Conservation (phyloP, 2,888 invertebrate species). For the Furcula furcula region DNA sequence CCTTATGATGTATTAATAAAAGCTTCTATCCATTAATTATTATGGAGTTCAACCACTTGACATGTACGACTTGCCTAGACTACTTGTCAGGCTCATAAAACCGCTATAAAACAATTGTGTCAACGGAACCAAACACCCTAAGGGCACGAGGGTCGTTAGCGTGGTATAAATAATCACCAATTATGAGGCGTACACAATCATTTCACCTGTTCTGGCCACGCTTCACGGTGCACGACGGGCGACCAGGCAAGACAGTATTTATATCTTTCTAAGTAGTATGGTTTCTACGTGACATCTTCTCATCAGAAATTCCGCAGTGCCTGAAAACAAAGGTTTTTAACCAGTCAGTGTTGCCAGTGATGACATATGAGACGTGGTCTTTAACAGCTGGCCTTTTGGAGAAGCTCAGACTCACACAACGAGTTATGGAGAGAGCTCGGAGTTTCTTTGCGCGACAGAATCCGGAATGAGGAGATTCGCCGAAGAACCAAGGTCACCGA, state of each 20-base stretch:
- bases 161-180: constrained; percentile 2
- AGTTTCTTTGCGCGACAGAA: too few relatives aligned
- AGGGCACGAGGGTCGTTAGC: background rate
- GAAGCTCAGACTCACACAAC: too few relatives aligned
- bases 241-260: background rate
- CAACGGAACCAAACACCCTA: background rate
- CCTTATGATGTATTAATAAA: background rate
- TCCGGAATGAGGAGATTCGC: too few relatives aligned
- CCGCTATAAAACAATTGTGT: constrained; percentile 16
- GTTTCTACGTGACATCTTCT: too few relatives aligned
- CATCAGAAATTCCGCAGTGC: too few relatives aligned
- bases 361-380: too few relatives aligned
- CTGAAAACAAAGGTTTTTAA: too few relatives aligned
- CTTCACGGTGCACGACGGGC: background rate
- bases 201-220: background rate
- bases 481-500: too few relatives aligned
- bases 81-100: constrained; percentile 15
- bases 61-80: background rate
- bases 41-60: constrained; percentile 6
- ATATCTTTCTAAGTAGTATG: too few relatives aligned
- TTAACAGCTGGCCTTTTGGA: too few relatives aligned
- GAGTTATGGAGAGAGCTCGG: too few relatives aligned
- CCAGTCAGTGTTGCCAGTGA: too few relatives aligned
- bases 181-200: background rate
- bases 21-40: background rate